A percentile compares a stretch with the other conserved stretches of the same genome.
These are phyloP conservation scores for Tetrax tetrax DNA, from an alignment of 2,113 vertebrate genomes.

Conservation along the genomic window DNA sequence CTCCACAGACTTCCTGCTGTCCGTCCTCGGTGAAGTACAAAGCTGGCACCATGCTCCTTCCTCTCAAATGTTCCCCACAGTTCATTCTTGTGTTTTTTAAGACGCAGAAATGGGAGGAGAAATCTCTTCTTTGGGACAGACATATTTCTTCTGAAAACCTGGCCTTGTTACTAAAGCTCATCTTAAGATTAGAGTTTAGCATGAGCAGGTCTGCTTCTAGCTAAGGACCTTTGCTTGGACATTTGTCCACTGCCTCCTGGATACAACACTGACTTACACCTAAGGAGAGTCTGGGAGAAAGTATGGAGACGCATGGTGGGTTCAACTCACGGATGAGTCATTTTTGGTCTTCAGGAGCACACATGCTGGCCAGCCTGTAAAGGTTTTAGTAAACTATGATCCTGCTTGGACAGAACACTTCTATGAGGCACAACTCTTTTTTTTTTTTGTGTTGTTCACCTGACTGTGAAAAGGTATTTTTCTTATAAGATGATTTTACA, in stretches of 20 bases:
- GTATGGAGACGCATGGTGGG: fast-evolving
- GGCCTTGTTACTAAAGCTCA: background rate
- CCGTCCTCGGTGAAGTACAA: background rate
- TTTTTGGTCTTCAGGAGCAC: background rate
- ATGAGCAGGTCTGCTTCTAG: background rate
- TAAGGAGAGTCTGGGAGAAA: background rate
- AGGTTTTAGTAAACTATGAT: background rate
- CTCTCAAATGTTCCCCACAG: background rate
- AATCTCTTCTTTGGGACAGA: background rate
- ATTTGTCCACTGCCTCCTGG: background rate
- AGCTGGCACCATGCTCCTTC: no score
- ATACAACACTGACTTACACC: background rate
- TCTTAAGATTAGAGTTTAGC: background rate
- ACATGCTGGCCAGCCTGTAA: background rate
- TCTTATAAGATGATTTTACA: background rate
- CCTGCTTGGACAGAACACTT: background rate
- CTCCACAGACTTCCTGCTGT: background rate
- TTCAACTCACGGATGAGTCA: background rate
- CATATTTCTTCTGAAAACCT: background rate
- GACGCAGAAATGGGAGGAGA: background rate
- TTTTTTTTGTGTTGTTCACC: background rate
- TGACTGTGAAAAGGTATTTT: background rate
- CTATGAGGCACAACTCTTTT: background rate
- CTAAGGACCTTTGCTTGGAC: background rate
- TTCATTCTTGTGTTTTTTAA: background rate